Evolutionary conservation across 2,797 vertebrate species (phyloP).

Genomic region (Ceryle rudis): DNA sequence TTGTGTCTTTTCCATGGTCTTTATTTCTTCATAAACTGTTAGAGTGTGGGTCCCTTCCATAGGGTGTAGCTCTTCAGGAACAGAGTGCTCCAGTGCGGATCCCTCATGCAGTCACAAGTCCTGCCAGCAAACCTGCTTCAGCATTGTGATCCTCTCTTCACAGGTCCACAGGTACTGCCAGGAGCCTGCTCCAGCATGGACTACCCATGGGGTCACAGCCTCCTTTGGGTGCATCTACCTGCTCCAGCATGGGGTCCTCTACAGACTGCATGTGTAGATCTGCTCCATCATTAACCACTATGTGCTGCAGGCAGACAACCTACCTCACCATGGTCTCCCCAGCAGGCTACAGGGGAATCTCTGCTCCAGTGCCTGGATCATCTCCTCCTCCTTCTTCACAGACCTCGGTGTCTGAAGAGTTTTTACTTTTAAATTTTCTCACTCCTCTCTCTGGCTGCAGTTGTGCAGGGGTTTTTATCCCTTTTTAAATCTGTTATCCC

Average conservation of each 20-base stretch:
- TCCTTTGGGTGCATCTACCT: background rate
- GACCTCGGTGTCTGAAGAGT: background rate
- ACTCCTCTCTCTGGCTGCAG: background rate
- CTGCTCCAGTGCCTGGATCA: background rate
- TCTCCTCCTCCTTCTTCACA: background rate
- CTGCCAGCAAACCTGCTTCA: background rate
- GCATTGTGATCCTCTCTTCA: background rate
- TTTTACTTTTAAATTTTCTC: background rate
- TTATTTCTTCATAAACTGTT: background rate
- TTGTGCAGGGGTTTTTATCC: background rate
- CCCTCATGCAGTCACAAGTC: background rate
- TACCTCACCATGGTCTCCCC: background rate
- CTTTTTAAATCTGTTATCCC: no score
- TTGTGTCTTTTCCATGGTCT: no score
- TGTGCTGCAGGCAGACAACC: background rate
- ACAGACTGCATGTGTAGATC: background rate
- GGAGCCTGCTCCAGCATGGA: background rate
- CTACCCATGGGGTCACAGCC: background rate
- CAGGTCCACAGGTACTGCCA: background rate
- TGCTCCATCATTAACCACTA: background rate
- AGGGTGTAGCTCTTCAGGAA: background rate
- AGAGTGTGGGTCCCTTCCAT: background rate
- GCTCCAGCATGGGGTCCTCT: background rate
- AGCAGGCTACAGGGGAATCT: background rate
- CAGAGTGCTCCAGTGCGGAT: background rate